Percentiles rank a stretch among this genome's conserved stretches.
Evolutionary conservation across 2,113 vertebrate species (phyloP).

Genomic region (Psephotus haematonotus): DNA sequence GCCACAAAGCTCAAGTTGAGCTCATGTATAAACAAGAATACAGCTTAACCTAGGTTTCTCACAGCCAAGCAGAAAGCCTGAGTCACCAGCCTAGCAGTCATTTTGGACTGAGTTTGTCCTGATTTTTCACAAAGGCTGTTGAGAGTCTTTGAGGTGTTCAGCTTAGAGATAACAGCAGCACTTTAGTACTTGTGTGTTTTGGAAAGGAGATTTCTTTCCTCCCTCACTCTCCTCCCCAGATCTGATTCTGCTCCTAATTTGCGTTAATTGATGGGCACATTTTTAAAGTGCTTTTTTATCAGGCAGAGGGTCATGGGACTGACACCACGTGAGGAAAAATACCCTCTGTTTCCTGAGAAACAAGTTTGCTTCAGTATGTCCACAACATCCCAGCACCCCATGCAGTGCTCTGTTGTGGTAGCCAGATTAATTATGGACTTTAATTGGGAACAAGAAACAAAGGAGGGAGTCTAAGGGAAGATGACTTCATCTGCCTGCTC

Average conservation of each 20-base stretch:
- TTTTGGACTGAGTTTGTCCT: not conserved
- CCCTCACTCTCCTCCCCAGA: not conserved
- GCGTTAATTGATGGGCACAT: not conserved
- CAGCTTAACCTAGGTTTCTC: not conserved
- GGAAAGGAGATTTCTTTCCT: not conserved
- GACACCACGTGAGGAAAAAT: not conserved
- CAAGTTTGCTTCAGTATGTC: not conserved
- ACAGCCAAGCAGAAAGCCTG: not conserved
- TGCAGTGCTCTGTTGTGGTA: not conserved
- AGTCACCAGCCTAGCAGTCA: not conserved
- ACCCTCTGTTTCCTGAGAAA: not conserved
- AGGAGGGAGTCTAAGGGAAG: constrained; percentile 2
- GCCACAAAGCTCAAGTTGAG: not conserved
- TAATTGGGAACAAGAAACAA: constrained; percentile 65
- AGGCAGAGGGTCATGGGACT: not conserved
- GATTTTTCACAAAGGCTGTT: not conserved
- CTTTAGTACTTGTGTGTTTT: not conserved
- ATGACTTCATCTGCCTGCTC: constrained; percentile 54
- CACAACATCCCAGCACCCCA: not conserved
- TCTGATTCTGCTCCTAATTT: not conserved
- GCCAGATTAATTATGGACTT: constrained; percentile 55
- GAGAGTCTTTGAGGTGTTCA: not conserved
- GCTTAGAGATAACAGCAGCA: not conserved
- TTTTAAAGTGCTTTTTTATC: not conserved
- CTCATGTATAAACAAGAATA: not conserved